Base-by-base conservation (phyloP, 1,140 invertebrate species). In the Drosophila bipectinata region DNA sequence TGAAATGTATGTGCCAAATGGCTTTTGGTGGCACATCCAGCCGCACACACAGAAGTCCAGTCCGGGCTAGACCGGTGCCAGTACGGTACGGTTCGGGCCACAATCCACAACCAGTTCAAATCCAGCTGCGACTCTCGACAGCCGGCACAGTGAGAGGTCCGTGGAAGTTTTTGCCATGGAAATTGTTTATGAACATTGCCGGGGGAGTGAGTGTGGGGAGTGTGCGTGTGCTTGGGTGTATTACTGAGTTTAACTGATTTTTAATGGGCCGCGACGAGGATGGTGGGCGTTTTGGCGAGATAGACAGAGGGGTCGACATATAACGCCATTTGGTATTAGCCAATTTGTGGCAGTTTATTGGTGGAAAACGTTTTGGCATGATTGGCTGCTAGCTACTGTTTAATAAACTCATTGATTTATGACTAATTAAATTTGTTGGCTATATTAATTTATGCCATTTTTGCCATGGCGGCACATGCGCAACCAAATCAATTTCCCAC, bases 351-450 rank as follows among this genome's bases (percentile, higher is more conserved):
- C 76, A 83, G 83, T 89, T 88, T 88, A 88, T 88, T 76, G 83
- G 79, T 74, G 75, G 68, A 67, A 76, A 72, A 68, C 63, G 64
- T 55, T 66, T 62, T 72, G 83, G 72, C 83, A 83, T 88, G 78
- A 88, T 85, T 87, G 84, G 71, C 69, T 73, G 68, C 83, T 64
- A 72, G 84, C 83, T 88, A 89, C 83, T 88, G 83, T 88, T 88
- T 84, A 88, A 88, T 88, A 88, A 88, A 88, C 84, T 83, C 76
- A 67, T 79, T 88, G 84, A 88, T 88, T 88, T 88, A 88, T 89
- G 84, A 60, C 76, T 88, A 88, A 88, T 89, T 88, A 89, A 88
- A 89, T 87, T 88, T 67, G 67, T 71, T 69, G 71, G 72, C 59
- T 60, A 62, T 72, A 87, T 87, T 88, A 79, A 88, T 87, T 87